Conservation (phyloP, 2,113 vertebrate species). For the Romanogobio albipinnatus region DNA sequence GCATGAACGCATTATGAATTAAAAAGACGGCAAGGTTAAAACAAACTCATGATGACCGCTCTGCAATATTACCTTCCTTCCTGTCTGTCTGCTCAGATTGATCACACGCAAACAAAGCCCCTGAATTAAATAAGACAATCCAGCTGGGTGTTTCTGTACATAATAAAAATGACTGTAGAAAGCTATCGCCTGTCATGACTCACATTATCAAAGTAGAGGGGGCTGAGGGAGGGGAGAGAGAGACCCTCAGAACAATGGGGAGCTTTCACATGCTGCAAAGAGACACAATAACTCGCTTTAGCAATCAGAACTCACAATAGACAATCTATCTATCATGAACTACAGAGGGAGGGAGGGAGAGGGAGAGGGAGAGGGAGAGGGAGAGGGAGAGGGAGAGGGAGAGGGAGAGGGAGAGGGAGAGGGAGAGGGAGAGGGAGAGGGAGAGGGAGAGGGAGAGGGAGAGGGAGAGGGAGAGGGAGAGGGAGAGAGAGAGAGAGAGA, state of each 20-base stretch:
- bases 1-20: not conserved
- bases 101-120: not conserved
- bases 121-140: conserved; percentile 16
- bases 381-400: too few species aligned
- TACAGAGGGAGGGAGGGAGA: conserved; percentile 4
- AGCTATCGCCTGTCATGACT: not conserved
- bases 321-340: conserved; percentile 22
- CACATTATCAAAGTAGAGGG: not conserved
- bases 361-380: too few species aligned
- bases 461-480: too few species aligned
- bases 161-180: conserved; percentile 17
- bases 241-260: conserved; percentile 66
- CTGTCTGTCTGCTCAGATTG: not conserved
- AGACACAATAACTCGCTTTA: conserved; percentile 72
- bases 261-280: conserved; percentile 65
- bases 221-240: not conserved
- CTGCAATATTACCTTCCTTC: conserved; percentile 7
- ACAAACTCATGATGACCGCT: not conserved
- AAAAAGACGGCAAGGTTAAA: not conserved
- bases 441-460: too few species aligned
- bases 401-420: too few species aligned
- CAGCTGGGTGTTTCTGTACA: not conserved
- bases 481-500: too few species aligned
- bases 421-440: too few species aligned
- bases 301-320: conserved; percentile 64